Conservation (phyloP, 2,888 invertebrate genomes). For the Leptopilina drosophilae region DNA sequence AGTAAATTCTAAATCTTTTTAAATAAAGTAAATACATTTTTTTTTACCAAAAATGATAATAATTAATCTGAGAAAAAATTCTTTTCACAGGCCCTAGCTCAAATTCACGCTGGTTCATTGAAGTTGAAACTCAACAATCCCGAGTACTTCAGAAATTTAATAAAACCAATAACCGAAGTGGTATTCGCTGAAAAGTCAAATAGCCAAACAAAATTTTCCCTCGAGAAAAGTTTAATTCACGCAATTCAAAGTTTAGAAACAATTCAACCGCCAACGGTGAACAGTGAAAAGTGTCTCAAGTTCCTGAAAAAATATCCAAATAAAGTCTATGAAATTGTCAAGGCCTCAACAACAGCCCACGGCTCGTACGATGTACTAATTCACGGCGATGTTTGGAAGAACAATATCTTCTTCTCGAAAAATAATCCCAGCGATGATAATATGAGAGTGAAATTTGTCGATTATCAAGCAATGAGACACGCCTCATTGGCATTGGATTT, state of each 20-base stretch:
- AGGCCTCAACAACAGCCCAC: conserved; percentile 47
- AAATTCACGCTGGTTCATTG: conserved; percentile 64
- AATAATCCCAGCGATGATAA: conserved; percentile 49
- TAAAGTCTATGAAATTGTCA: conserved; percentile 50
- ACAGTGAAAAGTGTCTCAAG: conserved; percentile 47
- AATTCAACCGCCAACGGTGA: conserved; percentile 49
- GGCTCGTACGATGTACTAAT: conserved; percentile 63
- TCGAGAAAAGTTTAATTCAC: conserved; percentile 46
- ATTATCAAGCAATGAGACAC: conserved; percentile 64
- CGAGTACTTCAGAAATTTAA: conserved; percentile 54
- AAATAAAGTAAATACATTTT: no score
- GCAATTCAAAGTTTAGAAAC: conserved; percentile 58
- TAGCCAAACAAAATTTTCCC: conserved; percentile 47
- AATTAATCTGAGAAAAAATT: background rate
- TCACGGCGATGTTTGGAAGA: conserved; percentile 70
- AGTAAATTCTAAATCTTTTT: no score
- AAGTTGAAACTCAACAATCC: conserved; percentile 58
- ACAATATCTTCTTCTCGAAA: conserved; percentile 66
- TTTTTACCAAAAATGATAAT: no score
- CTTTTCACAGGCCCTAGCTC: conserved; percentile 61
- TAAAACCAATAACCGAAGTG: conserved; percentile 58
- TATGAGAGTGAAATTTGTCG: conserved; percentile 60
- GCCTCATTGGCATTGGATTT: conserved; percentile 65
- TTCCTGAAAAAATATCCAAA: conserved; percentile 48
- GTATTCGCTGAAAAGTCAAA: conserved; percentile 2